Conservation (phyloP, 2,113 vertebrate species). For the Neopipo cinnamomea region DNA sequence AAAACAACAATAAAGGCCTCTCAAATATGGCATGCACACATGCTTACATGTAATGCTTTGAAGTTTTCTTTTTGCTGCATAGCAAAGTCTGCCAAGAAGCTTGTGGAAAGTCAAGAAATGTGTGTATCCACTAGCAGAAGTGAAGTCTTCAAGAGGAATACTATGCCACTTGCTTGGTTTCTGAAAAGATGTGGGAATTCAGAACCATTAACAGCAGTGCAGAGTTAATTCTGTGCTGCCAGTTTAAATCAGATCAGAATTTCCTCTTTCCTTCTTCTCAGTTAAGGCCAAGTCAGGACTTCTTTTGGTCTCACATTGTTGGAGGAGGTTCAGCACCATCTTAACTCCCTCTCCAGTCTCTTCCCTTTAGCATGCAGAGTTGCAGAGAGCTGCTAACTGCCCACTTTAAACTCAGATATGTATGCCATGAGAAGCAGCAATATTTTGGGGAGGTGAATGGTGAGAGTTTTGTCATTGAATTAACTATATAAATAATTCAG, state of each 20-base stretch:
- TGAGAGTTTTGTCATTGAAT: conserved; percentile 27
- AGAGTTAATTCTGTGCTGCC: conserved; percentile 63
- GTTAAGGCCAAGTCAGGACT: conserved; percentile 49
- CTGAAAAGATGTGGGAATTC: conserved; percentile 40
- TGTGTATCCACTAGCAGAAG: conserved; percentile 48
- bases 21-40: neutral
- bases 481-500: conserved; percentile 51
- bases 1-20: neutral
- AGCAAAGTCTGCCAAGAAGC: neutral
- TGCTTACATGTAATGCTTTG: neutral
- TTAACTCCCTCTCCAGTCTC: neutral
- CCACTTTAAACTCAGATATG: neutral
- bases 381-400: neutral
- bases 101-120: conserved; percentile 26
- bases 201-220: neutral
- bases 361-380: neutral
- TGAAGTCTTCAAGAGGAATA: conserved; percentile 61
- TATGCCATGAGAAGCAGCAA: neutral
- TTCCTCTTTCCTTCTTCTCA: conserved; percentile 32
- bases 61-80: neutral
- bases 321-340: neutral
- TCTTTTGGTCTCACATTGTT: conserved; percentile 50
- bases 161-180: conserved; percentile 42
- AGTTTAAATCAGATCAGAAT: conserved; percentile 68
- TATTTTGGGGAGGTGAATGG: neutral